A percentile compares a stretch with the other conserved stretches of the same genome.
Conservation (phyloP, 2,797 vertebrate species). For the Polyboroides typus region DNA sequence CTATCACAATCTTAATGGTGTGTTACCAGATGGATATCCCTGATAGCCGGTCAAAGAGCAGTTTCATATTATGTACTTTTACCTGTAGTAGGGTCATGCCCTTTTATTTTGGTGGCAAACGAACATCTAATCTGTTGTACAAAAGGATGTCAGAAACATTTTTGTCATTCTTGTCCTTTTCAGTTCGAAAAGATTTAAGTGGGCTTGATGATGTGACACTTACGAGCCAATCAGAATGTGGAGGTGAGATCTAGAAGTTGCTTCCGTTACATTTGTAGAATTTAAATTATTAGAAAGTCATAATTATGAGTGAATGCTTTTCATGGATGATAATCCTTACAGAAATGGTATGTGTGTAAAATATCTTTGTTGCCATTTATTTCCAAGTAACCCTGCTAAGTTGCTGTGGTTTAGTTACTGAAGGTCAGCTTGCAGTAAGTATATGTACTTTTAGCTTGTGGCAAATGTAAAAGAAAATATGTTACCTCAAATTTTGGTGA, state of each 20-base stretch:
- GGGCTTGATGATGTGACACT: slow-evolving; percentile 85
- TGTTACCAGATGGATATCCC: not conserved
- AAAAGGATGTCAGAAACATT: not conserved
- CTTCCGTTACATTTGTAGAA: not conserved
- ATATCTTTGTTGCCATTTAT: not conserved
- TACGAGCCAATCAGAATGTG: slow-evolving; percentile 84
- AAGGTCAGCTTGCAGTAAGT: not conserved
- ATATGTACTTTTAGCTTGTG: not conserved
- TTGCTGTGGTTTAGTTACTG: not conserved
- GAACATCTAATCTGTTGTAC: not conserved
- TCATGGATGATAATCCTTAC: not conserved
- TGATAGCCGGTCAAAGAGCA: not conserved
- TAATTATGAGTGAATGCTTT: not conserved
- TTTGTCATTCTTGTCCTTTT: slow-evolving; percentile 29
- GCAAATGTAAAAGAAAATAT: not conserved
- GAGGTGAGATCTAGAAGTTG: slow-evolving; percentile 76
- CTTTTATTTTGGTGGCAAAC: not conserved
- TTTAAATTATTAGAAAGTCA: not conserved
- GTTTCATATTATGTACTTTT: not conserved
- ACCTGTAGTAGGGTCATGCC: not conserved
- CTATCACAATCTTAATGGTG: not conserved
- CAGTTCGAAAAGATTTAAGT: slow-evolving; percentile 84
- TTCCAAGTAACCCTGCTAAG: not conserved
- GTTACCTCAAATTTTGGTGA: not conserved
- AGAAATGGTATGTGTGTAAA: not conserved